A percentile compares a stretch with the other conserved stretches of the same genome.
Evolutionary conservation across 2,888 invertebrate species (phyloP).

Genomic region (Amaurobius ferox): DNA sequence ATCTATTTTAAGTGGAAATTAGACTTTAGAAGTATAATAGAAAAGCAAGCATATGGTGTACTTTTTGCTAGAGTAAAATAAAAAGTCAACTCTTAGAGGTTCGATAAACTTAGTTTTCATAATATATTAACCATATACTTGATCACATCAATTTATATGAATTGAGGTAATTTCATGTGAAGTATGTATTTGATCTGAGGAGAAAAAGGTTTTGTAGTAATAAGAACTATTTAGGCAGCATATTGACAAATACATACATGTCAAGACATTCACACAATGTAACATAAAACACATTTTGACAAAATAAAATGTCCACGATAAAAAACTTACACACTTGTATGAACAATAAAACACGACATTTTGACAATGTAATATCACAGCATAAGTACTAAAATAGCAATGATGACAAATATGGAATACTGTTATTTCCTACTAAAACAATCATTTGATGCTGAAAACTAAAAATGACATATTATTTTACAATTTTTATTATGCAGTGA

Average conservation of each 20-base stretch:
- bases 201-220: too few species aligned
- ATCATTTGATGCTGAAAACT: background rate
- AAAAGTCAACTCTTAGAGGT: too few species aligned
- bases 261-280: background rate
- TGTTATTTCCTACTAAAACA: background rate
- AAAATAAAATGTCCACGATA: background rate
- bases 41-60: too few species aligned
- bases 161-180: too few species aligned
- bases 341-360: constrained; percentile 8
- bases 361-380: constrained; percentile 12
- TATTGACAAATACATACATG: background rate
- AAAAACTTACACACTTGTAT: background rate
- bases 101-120: too few species aligned
- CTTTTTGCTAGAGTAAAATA: too few species aligned
- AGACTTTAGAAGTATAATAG: too few species aligned
- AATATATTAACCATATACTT: too few species aligned
- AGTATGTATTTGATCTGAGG: too few species aligned
- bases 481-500: background rate
- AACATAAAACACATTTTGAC: background rate
- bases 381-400: constrained; percentile 13
- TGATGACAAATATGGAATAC: constrained; percentile 8
- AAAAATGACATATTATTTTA: background rate
- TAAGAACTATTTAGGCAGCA: too few species aligned
- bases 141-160: too few species aligned
- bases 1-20: too few species aligned